These are phyloP conservation scores for Dynastes grantii DNA, from an alignment of 2,888 invertebrate genomes.

Conservation along the genomic window DNA sequence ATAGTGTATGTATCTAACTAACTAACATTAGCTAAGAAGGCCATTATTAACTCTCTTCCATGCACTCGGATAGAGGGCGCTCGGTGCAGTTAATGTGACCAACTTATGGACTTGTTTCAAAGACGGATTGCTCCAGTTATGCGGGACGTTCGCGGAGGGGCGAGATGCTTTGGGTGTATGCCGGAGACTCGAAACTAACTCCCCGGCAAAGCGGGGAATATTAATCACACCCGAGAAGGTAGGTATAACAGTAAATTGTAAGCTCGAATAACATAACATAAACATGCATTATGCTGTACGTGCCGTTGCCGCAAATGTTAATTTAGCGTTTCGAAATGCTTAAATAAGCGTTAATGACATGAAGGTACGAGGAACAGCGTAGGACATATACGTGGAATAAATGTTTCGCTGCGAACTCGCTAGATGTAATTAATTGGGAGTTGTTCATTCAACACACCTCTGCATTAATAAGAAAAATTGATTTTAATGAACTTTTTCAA, in stretches of 20 bases:
- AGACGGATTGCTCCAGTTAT: conserved; percentile 55
- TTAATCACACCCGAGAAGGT: conserved; percentile 37
- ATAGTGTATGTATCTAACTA: conserved; percentile 13
- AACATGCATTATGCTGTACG: conserved; percentile 27
- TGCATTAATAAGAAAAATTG: no score
- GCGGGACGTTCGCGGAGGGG: conserved; percentile 25
- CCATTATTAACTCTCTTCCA: conserved; percentile 47
- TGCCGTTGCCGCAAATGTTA: conserved; percentile 25
- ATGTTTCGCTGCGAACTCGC: neutral
- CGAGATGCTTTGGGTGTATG: neutral
- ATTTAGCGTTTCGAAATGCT: conserved; percentile 16
- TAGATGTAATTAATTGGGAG: no score
- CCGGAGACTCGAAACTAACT: conserved; percentile 20
- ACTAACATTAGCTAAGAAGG: conserved; percentile 34
- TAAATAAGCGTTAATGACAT: no score
- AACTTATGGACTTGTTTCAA: conserved; percentile 48
- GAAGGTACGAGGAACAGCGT: neutral
- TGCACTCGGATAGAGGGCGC: conserved; percentile 23
- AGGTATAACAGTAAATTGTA: conserved; percentile 34
- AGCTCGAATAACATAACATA: conserved; percentile 23
- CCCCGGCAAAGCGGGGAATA: conserved; percentile 20
- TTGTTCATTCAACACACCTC: no score
- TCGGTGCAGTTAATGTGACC: conserved; percentile 47
- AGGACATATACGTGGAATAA: neutral
- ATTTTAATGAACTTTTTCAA: no score